Percentiles rank a stretch among this genome's conserved stretches.
phyloP scores from a whole-genome alignment of 2,888 invertebrate genomes.

The Cryptocephalus moraei region DNA sequence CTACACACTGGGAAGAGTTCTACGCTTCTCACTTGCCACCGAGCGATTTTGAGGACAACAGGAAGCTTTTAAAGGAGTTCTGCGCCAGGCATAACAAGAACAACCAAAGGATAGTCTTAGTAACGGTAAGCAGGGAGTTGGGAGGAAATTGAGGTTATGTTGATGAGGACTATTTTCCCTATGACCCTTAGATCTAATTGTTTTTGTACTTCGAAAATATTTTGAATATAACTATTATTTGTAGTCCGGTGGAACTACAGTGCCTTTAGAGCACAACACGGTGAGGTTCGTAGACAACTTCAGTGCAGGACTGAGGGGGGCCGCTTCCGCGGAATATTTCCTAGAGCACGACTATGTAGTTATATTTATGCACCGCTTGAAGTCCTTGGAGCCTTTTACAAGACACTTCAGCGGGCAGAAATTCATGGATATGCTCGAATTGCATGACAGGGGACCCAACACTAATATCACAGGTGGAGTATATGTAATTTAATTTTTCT shows the following conservation, averaged over 20 bases:
- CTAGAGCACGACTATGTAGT: constrained; percentile 79
- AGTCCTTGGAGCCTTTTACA: constrained; percentile 85
- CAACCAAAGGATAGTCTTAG: constrained; percentile 61
- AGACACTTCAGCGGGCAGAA: constrained; percentile 75
- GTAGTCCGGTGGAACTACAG: constrained; percentile 92
- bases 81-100: constrained; percentile 57
- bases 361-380: constrained; percentile 84
- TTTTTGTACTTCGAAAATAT: background rate
- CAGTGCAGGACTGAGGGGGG: constrained; percentile 91
- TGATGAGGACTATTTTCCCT: background rate
- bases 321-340: constrained; percentile 93
- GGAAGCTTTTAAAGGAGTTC: constrained; percentile 62
- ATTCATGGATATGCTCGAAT: constrained; percentile 68
- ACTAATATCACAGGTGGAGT: constrained; percentile 52
- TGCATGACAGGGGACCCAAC: constrained; percentile 52
- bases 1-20: constrained; percentile 69
- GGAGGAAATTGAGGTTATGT: constrained; percentile 18
- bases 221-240: constrained; percentile 19
- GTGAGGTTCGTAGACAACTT: constrained; percentile 99
- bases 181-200: background rate
- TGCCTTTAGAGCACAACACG: constrained; percentile 92
- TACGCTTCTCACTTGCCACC: constrained; percentile 71
- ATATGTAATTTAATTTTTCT: background rate
- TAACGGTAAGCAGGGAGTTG: constrained; percentile 54
- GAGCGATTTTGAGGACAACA: constrained; percentile 63